Conservation (phyloP, 2,797 vertebrate genomes). For the Macroramphosus scolopax region DNA sequence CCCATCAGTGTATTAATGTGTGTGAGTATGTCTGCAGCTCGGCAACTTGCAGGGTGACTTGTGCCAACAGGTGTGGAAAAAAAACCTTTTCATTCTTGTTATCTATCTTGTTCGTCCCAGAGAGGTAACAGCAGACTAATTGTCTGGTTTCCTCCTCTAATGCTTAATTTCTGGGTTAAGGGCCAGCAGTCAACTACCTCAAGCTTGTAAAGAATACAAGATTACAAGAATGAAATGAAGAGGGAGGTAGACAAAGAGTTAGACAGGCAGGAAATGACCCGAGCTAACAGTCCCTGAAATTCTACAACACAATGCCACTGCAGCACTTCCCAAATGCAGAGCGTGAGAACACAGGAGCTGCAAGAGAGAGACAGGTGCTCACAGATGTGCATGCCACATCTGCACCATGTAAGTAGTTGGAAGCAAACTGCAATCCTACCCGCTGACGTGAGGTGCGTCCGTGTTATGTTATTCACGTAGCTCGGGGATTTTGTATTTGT, state of each 20-base stretch:
- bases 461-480: slow-evolving; percentile 14
- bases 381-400: no score
- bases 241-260: not conserved
- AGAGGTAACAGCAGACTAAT: slow-evolving; percentile 55
- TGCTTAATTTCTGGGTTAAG: slow-evolving; percentile 58
- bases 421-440: slow-evolving; percentile 10
- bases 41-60: no score
- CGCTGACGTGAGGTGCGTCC: slow-evolving; percentile 6
- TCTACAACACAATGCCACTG: no score
- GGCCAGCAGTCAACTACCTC: slow-evolving; percentile 50
- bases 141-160: slow-evolving; percentile 56
- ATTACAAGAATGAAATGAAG: slow-evolving; percentile 9
- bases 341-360: no score
- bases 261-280: slow-evolving; percentile 20
- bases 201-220: slow-evolving; percentile 32
- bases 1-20: no score
- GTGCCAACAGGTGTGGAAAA: no score
- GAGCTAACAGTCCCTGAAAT: slow-evolving; percentile 22
- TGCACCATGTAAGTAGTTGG: not conserved
- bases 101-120: slow-evolving; percentile 34
- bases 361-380: slow-evolving; percentile 1
- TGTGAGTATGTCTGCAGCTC: no score
- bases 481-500: slow-evolving; percentile 29
- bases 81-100: no score
- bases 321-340: no score